phyloP scores from a whole-genome alignment of 2,113 vertebrate genomes.

The Cepphus grylle region DNA sequence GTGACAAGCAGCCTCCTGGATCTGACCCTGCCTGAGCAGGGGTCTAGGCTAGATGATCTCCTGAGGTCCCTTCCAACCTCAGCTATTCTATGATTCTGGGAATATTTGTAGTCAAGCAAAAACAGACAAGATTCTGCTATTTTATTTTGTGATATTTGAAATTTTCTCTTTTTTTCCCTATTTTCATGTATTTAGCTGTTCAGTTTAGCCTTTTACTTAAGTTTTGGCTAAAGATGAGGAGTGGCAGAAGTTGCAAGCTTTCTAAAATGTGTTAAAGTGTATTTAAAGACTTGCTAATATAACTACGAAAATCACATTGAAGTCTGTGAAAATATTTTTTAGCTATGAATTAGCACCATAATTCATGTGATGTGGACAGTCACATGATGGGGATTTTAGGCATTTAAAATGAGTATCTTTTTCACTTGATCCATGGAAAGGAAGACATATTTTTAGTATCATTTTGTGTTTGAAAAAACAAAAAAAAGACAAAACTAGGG shows the following conservation, averaged over 20 bases:
- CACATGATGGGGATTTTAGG: neutral
- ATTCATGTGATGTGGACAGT: neutral
- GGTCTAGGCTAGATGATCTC: neutral
- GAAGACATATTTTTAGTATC: neutral
- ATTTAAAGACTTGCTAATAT: constrained; percentile 47
- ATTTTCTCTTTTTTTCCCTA: neutral
- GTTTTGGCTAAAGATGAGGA: neutral
- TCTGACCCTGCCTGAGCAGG: neutral
- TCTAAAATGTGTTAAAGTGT: constrained; percentile 38
- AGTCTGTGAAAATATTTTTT: constrained; percentile 29
- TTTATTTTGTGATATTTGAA: neutral
- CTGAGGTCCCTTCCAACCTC: neutral
- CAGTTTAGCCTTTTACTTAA: neutral
- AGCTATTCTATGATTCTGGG: neutral
- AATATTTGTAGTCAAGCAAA: neutral
- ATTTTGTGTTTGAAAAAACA: neutral
- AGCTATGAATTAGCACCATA: neutral
- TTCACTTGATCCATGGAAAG: neutral
- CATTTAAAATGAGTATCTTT: neutral
- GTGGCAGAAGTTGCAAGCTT: neutral
- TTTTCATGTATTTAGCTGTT: neutral
- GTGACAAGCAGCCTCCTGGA: neutral
- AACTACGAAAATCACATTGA: constrained; percentile 1
- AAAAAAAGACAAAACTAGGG: neutral
- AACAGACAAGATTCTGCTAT: neutral